A percentile compares a stretch with the other conserved stretches of the same genome.
Evolutionary conservation across 2,797 vertebrate genomes (phyloP).

Genomic region (Sebastes miniatus): DNA sequence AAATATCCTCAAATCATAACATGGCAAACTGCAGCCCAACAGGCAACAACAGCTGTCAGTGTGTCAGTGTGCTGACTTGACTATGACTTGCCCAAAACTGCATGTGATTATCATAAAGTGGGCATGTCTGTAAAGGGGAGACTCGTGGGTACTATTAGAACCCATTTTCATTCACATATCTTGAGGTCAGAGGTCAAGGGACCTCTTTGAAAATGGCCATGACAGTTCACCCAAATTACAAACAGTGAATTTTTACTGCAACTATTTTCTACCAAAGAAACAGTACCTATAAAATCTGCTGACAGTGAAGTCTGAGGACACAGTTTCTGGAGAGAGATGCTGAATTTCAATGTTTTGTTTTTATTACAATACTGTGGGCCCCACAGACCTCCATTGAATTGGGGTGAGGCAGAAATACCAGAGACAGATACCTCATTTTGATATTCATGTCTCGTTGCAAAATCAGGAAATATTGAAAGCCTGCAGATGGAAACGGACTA

Average conservation of each 20-base stretch:
- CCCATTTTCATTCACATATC: too few species aligned
- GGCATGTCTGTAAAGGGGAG: too few species aligned
- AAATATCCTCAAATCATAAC: too few species aligned
- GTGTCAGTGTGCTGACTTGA: too few species aligned
- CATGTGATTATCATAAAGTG: too few species aligned
- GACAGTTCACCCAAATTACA: not conserved
- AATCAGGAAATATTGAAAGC: constrained; percentile 27
- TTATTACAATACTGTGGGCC: not conserved
- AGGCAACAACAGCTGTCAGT: too few species aligned
- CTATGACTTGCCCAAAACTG: too few species aligned
- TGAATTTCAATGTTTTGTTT: not conserved
- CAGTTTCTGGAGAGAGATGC: not conserved
- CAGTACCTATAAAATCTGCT: not conserved
- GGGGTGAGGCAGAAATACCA: not conserved
- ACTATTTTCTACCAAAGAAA: not conserved
- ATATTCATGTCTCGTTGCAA: constrained; percentile 27
- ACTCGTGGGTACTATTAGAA: too few species aligned
- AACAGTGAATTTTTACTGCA: not conserved
- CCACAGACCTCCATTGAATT: not conserved
- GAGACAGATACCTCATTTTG: not conserved
- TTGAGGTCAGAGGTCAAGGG: too few species aligned
- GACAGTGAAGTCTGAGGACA: not conserved
- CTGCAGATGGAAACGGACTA: constrained; percentile 21
- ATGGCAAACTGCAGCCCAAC: too few species aligned
- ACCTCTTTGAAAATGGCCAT: too few species aligned